Evolutionary conservation across 1,140 invertebrate genomes (phyloP), one percentile per base, ranked within the genome.

Genomic region (Cotesia chilonis): DNA sequence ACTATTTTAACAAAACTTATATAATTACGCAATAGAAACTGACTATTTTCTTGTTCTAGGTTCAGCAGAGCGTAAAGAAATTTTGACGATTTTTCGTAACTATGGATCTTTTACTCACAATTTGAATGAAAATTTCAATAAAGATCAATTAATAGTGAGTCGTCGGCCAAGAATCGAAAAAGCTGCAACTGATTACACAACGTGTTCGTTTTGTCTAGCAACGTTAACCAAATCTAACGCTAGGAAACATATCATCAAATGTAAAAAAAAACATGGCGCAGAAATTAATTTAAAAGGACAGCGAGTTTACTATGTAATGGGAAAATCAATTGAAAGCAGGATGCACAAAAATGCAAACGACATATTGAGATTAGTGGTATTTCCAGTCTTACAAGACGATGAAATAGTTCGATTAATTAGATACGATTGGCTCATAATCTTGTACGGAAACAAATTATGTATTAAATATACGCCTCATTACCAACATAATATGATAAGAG

Each of bases 381-480:
- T 76, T 52, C 71, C 75, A 0, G 14, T 71, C 1, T 36, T 77
- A 55, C 7, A 72, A 17, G 61, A 75, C 10, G 74, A 77, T 52
- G 10, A 55, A 4, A 60, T 75, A 36, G 38, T 41, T 4, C 55
- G 52, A 2, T 20, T 72, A 1, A 74, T 77, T 12, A 63, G 72
- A 71, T 77, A 72, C 59, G 76, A 77, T 64, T 38, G 70, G 47
- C 47, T 68, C 7, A 20, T 75, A 4, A 76, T 73, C 7, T 3
- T 65, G 1, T 76, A 65, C 66, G 75, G 57, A 5, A 76, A 76
- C 14, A 74, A 75, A 71, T 38, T 74, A 47, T 70, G 71, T 4
- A 63, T 68, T 9, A 71, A 74, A 35, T 73, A 75, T 20, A 63
- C 66, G 9, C 52, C 52, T 55, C 52, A 55, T 17, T 55, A 55